phyloP scores from a whole-genome alignment of 2,888 invertebrate genomes.

The Himalopsyche japonica region DNA sequence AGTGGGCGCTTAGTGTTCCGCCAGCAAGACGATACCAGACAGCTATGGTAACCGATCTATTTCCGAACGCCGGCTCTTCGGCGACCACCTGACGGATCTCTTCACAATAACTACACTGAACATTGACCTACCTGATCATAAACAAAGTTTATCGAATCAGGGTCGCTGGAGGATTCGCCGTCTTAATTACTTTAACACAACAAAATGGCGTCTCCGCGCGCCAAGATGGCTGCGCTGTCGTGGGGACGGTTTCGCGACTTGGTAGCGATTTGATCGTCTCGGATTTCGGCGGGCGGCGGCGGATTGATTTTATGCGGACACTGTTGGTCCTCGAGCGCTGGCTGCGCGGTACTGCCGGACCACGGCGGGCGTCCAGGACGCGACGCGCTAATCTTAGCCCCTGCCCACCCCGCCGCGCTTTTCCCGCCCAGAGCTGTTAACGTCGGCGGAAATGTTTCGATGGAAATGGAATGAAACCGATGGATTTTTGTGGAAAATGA shows the following conservation, averaged over 20 bases:
- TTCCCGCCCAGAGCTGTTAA: not conserved
- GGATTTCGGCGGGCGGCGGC: constrained; percentile 23
- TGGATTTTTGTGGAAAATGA: not conserved
- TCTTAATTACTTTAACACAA: not conserved
- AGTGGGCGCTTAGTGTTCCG: constrained; percentile 3
- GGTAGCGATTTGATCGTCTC: constrained; percentile 12
- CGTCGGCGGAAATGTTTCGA: not conserved
- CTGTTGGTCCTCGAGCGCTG: constrained; percentile 50
- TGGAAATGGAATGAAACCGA: not conserved
- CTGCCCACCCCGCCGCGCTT: constrained; percentile 8
- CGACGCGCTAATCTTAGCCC: constrained; percentile 41
- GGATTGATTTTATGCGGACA: not conserved
- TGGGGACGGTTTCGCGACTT: not conserved
- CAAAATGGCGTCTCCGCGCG: not conserved
- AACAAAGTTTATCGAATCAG: constrained; percentile 28
- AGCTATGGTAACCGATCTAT: constrained; percentile 19
- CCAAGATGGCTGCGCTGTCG: constrained; percentile 19
- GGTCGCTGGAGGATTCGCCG: not conserved
- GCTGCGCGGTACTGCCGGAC: constrained; percentile 56
- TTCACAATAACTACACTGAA: constrained; percentile 6
- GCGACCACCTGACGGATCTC: constrained; percentile 19
- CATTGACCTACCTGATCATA: constrained; percentile 25
- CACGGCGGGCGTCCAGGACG: constrained; percentile 5
- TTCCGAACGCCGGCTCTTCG: constrained; percentile 7
- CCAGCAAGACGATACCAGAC: not conserved